Percentiles rank a stretch among this genome's conserved stretches.
phyloP scores from a whole-genome alignment of 2,797 vertebrate species.

The Syngnathus acus region DNA sequence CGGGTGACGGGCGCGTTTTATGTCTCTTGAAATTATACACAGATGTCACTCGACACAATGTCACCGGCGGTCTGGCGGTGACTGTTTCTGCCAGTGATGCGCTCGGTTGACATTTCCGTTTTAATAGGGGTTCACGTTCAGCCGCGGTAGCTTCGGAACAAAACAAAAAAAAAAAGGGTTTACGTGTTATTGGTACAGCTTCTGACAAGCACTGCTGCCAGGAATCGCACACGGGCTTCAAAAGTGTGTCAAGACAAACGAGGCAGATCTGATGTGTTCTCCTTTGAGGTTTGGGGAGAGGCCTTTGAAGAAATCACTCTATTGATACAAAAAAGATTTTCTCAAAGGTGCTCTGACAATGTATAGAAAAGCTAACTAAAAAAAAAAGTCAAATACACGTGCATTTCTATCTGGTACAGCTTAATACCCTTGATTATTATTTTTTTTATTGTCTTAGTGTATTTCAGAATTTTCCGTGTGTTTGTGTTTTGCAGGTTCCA shows the following conservation, averaged over 20 bases:
- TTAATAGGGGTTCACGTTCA: not conserved
- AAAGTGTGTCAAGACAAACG: not conserved
- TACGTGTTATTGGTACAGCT: not conserved
- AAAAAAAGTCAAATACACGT: not conserved
- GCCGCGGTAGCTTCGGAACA: not conserved
- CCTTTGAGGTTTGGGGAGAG: not conserved
- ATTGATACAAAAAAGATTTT: not conserved
- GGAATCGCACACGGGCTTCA: not conserved
- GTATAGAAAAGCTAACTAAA: not conserved
- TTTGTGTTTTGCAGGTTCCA: constrained; percentile 63
- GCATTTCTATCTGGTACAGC: no score
- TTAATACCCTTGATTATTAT: no score
- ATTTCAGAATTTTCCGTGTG: not conserved
- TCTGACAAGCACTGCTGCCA: not conserved
- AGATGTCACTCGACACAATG: not conserved
- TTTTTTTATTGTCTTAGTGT: no score
- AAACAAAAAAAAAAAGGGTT: not conserved
- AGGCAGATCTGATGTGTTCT: not conserved
- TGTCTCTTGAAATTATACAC: not conserved
- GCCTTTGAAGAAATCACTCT: not conserved
- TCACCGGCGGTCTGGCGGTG: not conserved
- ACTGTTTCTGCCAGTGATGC: not conserved
- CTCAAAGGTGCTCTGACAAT: not conserved
- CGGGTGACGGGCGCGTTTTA: not conserved
- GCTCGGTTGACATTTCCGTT: not conserved